Conservation (phyloP, 2,888 invertebrate species). For the Pecten maximus region DNA sequence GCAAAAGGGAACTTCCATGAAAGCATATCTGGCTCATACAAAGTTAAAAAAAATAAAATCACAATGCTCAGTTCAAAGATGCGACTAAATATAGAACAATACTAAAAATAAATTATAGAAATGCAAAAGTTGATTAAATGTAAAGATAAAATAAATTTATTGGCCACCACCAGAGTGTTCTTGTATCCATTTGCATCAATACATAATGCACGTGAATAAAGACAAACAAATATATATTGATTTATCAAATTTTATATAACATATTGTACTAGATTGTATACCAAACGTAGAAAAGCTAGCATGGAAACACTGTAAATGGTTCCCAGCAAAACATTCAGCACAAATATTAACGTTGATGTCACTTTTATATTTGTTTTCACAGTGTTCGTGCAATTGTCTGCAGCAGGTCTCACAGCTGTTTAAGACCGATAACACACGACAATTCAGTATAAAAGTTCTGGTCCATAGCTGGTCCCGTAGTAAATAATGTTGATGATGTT, state of each 20-base stretch:
- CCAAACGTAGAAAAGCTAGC: conserved; percentile 29
- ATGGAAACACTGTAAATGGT: conserved; percentile 23
- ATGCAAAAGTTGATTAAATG: too few species aligned
- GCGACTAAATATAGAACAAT: too few species aligned
- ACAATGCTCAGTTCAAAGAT: too few species aligned
- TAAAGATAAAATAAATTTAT: too few species aligned
- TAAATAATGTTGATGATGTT: not conserved
- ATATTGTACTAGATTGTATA: not conserved
- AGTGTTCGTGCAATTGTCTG: not conserved
- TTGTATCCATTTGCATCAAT: not conserved
- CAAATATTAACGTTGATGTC: not conserved
- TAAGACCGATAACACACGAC: not conserved
- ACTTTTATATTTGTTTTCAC: not conserved
- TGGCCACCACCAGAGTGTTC: too few species aligned
- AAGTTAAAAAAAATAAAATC: too few species aligned
- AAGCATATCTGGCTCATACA: too few species aligned
- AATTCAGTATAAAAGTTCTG: not conserved
- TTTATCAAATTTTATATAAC: conserved; percentile 26
- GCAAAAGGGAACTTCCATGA: too few species aligned
- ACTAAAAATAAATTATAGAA: too few species aligned
- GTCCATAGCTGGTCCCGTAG: not conserved
- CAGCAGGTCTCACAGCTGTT: not conserved
- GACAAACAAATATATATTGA: not conserved
- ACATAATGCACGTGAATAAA: not conserved
- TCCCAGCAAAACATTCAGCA: not conserved